A percentile compares a stretch with the other conserved stretches of the same genome.
These are phyloP conservation scores for Rhinella marina DNA, from an alignment of 2,797 vertebrate genomes.

Conservation along the genomic window DNA sequence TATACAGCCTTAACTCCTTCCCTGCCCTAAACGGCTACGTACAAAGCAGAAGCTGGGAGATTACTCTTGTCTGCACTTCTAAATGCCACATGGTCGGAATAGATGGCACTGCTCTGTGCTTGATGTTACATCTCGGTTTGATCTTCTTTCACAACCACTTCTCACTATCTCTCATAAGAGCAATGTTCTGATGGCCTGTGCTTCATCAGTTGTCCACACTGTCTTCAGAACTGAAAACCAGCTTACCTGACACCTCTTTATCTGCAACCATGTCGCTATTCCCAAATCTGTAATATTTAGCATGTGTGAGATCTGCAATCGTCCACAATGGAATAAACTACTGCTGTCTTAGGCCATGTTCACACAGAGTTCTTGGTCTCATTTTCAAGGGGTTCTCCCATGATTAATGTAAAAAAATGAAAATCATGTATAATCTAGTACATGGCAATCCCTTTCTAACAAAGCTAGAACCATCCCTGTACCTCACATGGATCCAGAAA, in stretches of 20 bases:
- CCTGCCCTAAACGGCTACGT: background rate
- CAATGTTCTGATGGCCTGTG: background rate
- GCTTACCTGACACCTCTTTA: constrained; percentile 11
- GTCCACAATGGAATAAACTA: background rate
- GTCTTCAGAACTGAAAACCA: constrained; percentile 15
- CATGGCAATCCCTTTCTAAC: too few relatives aligned
- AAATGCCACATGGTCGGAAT: too few relatives aligned
- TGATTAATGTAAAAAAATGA: too few relatives aligned
- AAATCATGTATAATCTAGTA: too few relatives aligned
- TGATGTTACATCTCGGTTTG: background rate
- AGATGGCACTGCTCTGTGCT: background rate
- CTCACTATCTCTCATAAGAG: constrained; percentile 28
- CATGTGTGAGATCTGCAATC: background rate
- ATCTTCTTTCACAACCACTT: constrained; percentile 14
- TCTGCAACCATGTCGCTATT: background rate
- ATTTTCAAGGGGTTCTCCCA: too few relatives aligned
- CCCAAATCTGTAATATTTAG: background rate
- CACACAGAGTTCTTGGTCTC: too few relatives aligned
- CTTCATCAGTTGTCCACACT: background rate
- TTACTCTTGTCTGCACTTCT: background rate
- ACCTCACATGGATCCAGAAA: too few relatives aligned
- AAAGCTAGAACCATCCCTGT: too few relatives aligned
- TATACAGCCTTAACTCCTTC: constrained; percentile 35
- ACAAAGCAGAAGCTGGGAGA: background rate
- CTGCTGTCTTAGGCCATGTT: background rate